A percentile compares a stretch with the other conserved stretches of the same genome.
Evolutionary conservation across 2,888 invertebrate genomes (phyloP).

Genomic region (Sminthurides aquaticus): DNA sequence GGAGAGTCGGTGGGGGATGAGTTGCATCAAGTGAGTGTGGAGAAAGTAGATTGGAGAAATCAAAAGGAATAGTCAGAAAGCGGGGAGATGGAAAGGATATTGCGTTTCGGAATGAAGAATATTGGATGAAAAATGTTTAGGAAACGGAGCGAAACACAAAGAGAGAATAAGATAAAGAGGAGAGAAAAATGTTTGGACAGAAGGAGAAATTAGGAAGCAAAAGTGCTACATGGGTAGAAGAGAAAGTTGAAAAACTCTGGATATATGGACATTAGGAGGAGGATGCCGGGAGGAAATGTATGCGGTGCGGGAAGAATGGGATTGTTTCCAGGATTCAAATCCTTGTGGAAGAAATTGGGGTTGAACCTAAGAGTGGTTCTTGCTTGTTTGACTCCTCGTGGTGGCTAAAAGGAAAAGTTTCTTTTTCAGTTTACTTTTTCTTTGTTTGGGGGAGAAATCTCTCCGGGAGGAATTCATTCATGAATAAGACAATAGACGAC

Average conservation of each 20-base stretch:
- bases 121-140: background rate
- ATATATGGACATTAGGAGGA: background rate
- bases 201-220: background rate
- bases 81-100: background rate
- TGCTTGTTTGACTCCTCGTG: too few species aligned
- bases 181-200: background rate
- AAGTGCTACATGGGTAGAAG: background rate
- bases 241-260: background rate
- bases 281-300: background rate
- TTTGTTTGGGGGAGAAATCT: too few species aligned
- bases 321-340: background rate
- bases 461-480: slow-evolving; percentile 13
- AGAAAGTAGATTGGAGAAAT: background rate
- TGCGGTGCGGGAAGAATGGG: background rate
- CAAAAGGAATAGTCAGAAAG: background rate
- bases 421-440: background rate
- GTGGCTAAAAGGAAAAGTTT: background rate
- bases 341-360: background rate
- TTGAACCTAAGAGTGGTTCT: too few species aligned
- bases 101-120: background rate
- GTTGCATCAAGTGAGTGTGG: background rate
- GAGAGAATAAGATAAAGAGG: background rate
- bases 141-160: background rate
- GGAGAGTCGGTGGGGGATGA: too few species aligned
- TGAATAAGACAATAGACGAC: slow-evolving; percentile 19